phyloP scores from a whole-genome alignment of 2,797 vertebrate genomes.

The Molossus molossus region DNA sequence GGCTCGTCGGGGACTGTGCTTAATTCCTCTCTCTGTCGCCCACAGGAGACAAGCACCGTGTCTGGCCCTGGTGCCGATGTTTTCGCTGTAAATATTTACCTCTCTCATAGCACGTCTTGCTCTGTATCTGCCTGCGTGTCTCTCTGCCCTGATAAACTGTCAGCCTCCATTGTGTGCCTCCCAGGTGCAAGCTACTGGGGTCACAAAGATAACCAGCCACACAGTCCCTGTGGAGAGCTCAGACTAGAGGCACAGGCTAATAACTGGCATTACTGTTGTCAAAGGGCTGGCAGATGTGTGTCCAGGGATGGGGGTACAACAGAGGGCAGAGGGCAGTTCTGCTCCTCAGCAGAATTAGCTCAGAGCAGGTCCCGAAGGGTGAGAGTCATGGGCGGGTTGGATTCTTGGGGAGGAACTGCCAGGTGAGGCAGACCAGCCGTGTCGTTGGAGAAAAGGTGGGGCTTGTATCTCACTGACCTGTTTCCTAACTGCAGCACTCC shows the following conservation, averaged over 20 bases:
- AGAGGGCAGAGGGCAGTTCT: neutral
- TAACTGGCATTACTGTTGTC: neutral
- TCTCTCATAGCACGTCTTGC: neutral
- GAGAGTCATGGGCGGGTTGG: neutral
- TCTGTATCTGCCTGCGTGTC: neutral
- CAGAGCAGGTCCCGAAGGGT: slow-evolving; percentile 8
- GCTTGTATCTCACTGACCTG: neutral
- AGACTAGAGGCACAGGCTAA: neutral
- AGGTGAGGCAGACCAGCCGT: neutral
- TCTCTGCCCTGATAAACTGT: neutral
- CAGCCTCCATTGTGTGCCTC: neutral
- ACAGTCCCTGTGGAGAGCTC: neutral
- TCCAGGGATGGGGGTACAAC: neutral
- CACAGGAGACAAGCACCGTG: neutral
- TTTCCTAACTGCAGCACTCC: neutral
- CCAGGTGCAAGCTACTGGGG: neutral
- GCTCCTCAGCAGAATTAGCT: neutral
- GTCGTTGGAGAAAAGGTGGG: neutral
- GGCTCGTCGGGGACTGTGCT: neutral
- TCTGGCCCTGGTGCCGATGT: neutral
- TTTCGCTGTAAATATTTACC: neutral
- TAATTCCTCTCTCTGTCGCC: neutral
- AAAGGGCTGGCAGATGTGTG: neutral
- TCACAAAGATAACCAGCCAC: neutral
- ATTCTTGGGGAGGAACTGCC: neutral